Percentiles rank a stretch among this genome's conserved stretches.
Conservation (phyloP, 2,113 vertebrate species). For the Nansenia antarctica region DNA sequence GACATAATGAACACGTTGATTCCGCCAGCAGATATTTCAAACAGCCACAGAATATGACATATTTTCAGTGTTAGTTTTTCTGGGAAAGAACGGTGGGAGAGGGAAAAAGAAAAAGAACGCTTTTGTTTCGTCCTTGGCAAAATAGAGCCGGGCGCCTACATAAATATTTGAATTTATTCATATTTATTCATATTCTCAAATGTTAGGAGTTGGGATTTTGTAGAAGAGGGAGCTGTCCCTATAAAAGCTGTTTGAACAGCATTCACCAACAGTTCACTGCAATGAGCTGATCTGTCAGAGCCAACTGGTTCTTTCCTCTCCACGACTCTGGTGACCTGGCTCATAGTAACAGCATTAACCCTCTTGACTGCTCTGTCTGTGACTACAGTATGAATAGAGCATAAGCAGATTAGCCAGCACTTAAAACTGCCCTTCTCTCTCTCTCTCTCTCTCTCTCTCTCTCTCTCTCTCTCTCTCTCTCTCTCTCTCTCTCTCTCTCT, state of each 20-base stretch:
- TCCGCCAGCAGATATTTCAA: constrained; percentile 31
- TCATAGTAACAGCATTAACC: neutral
- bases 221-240: neutral
- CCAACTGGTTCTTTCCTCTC: neutral
- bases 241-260: neutral
- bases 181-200: neutral
- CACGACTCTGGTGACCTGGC: neutral
- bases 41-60: constrained; percentile 1
- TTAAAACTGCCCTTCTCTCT: neutral
- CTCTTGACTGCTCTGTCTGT: neutral
- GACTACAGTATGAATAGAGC: neutral
- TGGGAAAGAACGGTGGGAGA: neutral
- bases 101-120: neutral
- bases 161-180: neutral
- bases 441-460: neutral
- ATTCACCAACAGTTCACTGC: neutral
- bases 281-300: neutral
- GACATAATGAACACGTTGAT: constrained; percentile 32
- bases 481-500: too few relatives aligned
- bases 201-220: neutral
- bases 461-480: neutral
- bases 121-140: neutral
- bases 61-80: constrained; percentile 3
- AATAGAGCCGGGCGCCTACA: neutral
- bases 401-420: constrained; percentile 11